phyloP scores from a whole-genome alignment of 2,888 invertebrate genomes.

The Rotaria socialis region DNA sequence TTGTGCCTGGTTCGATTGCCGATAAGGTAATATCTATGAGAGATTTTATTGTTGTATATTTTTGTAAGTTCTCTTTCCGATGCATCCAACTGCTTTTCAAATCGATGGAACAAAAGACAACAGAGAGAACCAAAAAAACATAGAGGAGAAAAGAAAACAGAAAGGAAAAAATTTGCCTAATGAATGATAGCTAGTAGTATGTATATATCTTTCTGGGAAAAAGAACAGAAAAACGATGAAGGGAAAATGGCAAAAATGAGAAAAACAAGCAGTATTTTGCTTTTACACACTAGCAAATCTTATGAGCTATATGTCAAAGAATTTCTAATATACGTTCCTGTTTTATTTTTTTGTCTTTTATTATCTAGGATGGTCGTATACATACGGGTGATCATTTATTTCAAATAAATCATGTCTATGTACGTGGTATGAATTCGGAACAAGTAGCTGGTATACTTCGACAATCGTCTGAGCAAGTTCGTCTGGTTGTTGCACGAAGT shows the following conservation, averaged over 20 bases:
- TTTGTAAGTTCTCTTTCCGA: neutral
- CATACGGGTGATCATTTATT: slow-evolving; percentile 96
- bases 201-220: neutral
- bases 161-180: slow-evolving; percentile 3
- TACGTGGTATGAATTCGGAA: slow-evolving; percentile 92
- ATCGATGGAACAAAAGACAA: neutral
- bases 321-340: neutral
- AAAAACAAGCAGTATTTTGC: neutral
- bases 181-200: slow-evolving; percentile 29
- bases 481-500: slow-evolving; percentile 42
- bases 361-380: slow-evolving; percentile 77
- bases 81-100: neutral
- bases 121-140: neutral
- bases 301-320: neutral
- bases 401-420: slow-evolving; percentile 78
- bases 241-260: neutral
- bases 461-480: slow-evolving; percentile 40
- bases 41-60: neutral
- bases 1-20: slow-evolving; percentile 42
- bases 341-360: neutral
- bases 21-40: slow-evolving; percentile 26
- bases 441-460: slow-evolving; percentile 85
- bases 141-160: neutral
- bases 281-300: neutral
- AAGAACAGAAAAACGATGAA: slow-evolving; percentile 19